phyloP scores from a whole-genome alignment of 64 coral and sea anemone genomes.

The Catalaphyllia jardinei region DNA sequence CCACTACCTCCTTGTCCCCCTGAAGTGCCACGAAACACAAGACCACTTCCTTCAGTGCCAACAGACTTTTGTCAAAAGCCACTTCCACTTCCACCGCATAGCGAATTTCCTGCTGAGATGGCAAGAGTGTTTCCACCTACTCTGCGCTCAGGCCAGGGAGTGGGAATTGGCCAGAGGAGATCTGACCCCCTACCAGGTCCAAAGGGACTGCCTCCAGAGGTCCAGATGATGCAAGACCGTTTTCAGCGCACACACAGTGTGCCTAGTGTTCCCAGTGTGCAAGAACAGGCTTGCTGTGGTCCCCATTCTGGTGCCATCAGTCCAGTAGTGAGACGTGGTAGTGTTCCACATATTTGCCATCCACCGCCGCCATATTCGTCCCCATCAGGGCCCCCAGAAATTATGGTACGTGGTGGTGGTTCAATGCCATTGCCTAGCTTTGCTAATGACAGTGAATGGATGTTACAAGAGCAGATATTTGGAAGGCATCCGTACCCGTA shows the following conservation, averaged over 20 bases:
- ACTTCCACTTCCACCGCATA: slow-evolving; percentile 78
- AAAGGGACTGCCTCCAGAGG: slow-evolving; percentile 46
- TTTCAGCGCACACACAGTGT: slow-evolving; percentile 62
- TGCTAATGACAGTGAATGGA: slow-evolving; percentile 46
- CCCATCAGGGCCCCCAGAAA: slow-evolving; percentile 20
- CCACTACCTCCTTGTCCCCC: slow-evolving; percentile 21
- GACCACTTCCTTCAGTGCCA: slow-evolving; percentile 43
- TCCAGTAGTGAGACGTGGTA: slow-evolving; percentile 28
- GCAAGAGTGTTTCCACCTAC: slow-evolving; percentile 76
- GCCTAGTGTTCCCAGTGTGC: slow-evolving; percentile 57
- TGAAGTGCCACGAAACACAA: neutral
- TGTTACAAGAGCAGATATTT: slow-evolving; percentile 57
- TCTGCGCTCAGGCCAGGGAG: slow-evolving; percentile 49
- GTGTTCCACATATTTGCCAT: slow-evolving; percentile 52
- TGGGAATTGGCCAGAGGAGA: slow-evolving; percentile 27
- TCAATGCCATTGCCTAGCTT: slow-evolving; percentile 44
- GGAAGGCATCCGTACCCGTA: neutral
- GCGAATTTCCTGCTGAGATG: slow-evolving; percentile 71
- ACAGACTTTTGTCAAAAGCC: slow-evolving; percentile 49
- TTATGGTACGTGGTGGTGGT: slow-evolving; percentile 24
- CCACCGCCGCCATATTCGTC: slow-evolving; percentile 22
- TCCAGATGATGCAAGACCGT: slow-evolving; percentile 40
- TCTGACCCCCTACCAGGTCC: slow-evolving; percentile 69
- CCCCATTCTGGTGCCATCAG: neutral
- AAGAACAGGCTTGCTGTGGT: slow-evolving; percentile 24